Base-by-base conservation (phyloP, 2,797 vertebrate genomes). In the Chaenodraco wilsoni region DNA sequence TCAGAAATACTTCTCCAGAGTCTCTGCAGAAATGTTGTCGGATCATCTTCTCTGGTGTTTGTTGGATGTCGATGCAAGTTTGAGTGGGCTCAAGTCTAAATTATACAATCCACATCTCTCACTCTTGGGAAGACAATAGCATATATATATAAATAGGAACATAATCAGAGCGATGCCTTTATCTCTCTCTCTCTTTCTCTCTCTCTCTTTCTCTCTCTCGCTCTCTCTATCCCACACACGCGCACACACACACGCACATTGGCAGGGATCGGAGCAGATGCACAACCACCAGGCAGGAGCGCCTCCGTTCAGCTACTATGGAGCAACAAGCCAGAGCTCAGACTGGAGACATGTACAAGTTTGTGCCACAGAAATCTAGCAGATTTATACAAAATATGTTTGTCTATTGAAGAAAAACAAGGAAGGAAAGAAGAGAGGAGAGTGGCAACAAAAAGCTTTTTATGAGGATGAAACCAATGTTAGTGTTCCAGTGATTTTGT, bases 111-210 rank as follows among this genome's bases (percentile, higher is more conserved):
- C 75, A 87, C 77, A 85, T 88, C 75, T 66, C 72, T 70, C 84
- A 86, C 81, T 78, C 77, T 50, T 52, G 74, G 73, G 77, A 84
- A 89, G 91, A 90, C 88, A 91, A 89, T 87, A 79, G 79, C 73
- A 82, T 68, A 77, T 69, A 87, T 71, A 67, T 86, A 89, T 88
- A 89, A 91, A 92, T 87, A 88, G 89, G 78, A 87, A 69, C 84
- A 84, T 92, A 91, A 92, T 92, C 90, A 89, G 75, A 82, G 79
- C 87, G 61, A 76, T 69, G 78, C 74, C 61, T 74, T 79, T 76
- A 70, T 59, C 79, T 51, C 79, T 72, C 82, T 63, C 79, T 57
- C 75, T 74, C 75, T 49, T 66, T 44, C 68, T 51, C 79, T 48
- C 78, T 67, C 70, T 57, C 75, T 74, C 75, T 49, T 66, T 44